A percentile compares a stretch with the other conserved stretches of the same genome.
These are phyloP conservation scores for Ectropis grisescens DNA, from an alignment of 1,140 invertebrate genomes.

Conservation along the genomic window DNA sequence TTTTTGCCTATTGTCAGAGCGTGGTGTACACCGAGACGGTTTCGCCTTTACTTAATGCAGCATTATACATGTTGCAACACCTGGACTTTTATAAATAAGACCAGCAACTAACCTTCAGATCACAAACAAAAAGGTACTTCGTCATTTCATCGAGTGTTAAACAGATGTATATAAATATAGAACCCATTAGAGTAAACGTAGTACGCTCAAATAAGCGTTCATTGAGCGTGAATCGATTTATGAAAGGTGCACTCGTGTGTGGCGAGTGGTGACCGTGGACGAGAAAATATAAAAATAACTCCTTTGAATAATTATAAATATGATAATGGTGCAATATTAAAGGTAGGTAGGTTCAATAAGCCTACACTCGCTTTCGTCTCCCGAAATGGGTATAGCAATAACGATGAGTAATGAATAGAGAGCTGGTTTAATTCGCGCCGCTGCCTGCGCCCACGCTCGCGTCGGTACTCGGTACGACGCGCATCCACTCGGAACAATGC, in stretches of 20 bases:
- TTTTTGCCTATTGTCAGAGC: too few relatives aligned
- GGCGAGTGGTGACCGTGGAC: slow-evolving; percentile 18
- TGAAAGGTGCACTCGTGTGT: slow-evolving; percentile 39
- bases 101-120: too few relatives aligned
- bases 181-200: too few relatives aligned
- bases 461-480: slow-evolving; percentile 41
- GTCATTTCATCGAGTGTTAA: too few relatives aligned
- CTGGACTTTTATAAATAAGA: too few relatives aligned
- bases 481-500: slow-evolving; percentile 65
- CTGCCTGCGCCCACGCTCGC: slow-evolving; percentile 53
- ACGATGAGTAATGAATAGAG: slow-evolving; percentile 68
- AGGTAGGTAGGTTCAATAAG: slow-evolving; percentile 29
- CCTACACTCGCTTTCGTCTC: slow-evolving; percentile 63
- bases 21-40: too few relatives aligned
- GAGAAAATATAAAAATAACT: slow-evolving; percentile 24
- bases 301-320: slow-evolving; percentile 16
- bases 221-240: slow-evolving; percentile 43
- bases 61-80: too few relatives aligned
- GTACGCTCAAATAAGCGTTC: slow-evolving; percentile 40
- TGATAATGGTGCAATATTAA: slow-evolving; percentile 16
- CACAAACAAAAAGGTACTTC: too few relatives aligned
- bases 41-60: too few relatives aligned
- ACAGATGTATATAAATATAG: too few relatives aligned
- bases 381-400: slow-evolving; percentile 59
- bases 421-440: slow-evolving; percentile 61